Base-by-base conservation (phyloP, 1,140 invertebrate species). In the Heliconius melpomene region DNA sequence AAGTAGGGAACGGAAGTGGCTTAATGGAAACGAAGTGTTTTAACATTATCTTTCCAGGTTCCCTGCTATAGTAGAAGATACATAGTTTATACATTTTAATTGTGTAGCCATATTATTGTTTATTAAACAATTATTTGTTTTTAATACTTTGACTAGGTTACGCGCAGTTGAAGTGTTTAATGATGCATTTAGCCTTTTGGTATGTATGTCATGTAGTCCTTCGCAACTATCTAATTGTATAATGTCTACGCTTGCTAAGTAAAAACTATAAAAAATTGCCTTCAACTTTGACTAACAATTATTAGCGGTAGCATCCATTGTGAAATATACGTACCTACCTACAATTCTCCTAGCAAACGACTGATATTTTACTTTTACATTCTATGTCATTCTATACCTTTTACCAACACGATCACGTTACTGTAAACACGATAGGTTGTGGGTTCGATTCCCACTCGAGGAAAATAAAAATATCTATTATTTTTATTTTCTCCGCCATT, bases 111-210 rank as follows among this genome's bases (percentile, higher is more conserved):
- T 23, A 3, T 8, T 54, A 3, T n/a, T 23, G 54, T 23, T 57
- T 2, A 57, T 57, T 9, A 71, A 36, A 71, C 32, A 71, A n/a
- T 71, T 32, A 71, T 32, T 71, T 36, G 13, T 36, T 32, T 71
- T 71, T 71, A 18, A 32, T 32, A 7, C 26, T 36, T 36, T 36
- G 70, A 36, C 8, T 60, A 50, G 40, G 29, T 72, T 66, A 40
- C 16, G 40, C 18, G 38, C 74, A 72, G 40, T 74, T 23, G 66
- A 38, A 29, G 57, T 36, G 13, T 72, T 79, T 81, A 77, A 77
- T 77, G 75, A 78, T 78, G 75, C 72, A 26, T 74, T 81, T 71
- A 81, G 29, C 72, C 76, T 77, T 74, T 77, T 38, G 26, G 11
- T 71, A 71, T 71, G 26, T 71, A 1, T 71, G 70, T 23, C 70